Base-by-base conservation (phyloP, 2,888 invertebrate genomes). In the Achlya flavicornis region DNA sequence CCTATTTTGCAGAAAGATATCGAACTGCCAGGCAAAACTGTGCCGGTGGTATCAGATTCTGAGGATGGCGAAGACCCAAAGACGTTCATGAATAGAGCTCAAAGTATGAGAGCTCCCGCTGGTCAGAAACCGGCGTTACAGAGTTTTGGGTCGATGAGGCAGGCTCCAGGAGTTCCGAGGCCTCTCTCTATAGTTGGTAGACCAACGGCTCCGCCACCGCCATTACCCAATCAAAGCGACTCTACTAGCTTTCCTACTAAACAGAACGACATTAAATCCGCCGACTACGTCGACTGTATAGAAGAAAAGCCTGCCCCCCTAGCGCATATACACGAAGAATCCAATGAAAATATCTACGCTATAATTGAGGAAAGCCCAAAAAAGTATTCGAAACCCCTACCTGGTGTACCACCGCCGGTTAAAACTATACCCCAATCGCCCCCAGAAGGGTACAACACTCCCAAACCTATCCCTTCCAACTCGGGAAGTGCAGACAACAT, bases 111-210 rank as follows among this genome's bases (percentile, higher is more conserved):
- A 71, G 96, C 96, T 62, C 94, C 94, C 0, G 80, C 87, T 1
- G 79, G 88, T 0, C 93, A 92, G 16, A 94, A 96, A 78, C 95
- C 96, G 0, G 90, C 92, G 0, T 94, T 97, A 43, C 97, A 96
- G 69, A 96, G 96, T 41, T 97, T 97, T 76, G 97, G 97, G 0
- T 97, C 97, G 0, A 97, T 97, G 97, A 92, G 98, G 38, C 96
- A 96, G 74, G 94, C 96, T 0, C 94, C 95, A 0, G 94, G 94
- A 0, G 88, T 89, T 0, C 96, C 96, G 26, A 93, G 98, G 62
- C 97, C 98, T 0, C 94, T 96, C 32, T 97, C 97, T 67, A 96
- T 97, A 7, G 95, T 96, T 0, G 94, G 94, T 0, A 91, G 97
- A 48, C 97, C 97, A 0, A 97, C 96, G 58, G 96, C 96, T 33